Conservation (phyloP, 2,113 vertebrate species). For the Pluvianellus socialis region DNA sequence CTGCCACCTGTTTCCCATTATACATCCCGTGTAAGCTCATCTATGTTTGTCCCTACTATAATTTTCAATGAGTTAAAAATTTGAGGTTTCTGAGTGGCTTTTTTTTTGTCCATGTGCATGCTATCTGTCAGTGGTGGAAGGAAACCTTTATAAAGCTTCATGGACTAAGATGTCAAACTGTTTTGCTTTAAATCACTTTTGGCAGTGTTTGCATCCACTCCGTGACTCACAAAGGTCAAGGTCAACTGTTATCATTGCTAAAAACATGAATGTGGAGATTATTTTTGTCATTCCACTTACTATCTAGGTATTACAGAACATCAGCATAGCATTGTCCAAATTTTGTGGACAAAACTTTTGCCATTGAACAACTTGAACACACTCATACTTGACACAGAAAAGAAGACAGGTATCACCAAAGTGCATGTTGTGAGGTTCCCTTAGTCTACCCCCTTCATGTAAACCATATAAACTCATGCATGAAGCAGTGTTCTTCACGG, state of each 20-base stretch:
- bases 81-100: not conserved
- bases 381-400: not conserved
- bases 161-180: not conserved
- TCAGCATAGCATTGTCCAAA: not conserved
- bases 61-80: not conserved
- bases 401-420: not conserved
- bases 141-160: not conserved
- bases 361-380: not conserved
- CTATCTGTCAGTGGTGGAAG: not conserved
- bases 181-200: not conserved
- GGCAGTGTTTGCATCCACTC: not conserved
- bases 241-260: not conserved
- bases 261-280: not conserved
- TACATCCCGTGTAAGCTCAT: not conserved
- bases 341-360: not conserved
- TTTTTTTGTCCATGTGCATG: not conserved
- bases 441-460: not conserved
- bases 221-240: not conserved
- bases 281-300: not conserved
- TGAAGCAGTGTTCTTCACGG: not conserved
- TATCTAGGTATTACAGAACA: not conserved
- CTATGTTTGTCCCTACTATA: not conserved
- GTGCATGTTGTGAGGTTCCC: not conserved
- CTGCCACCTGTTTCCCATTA: not conserved
- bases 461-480: not conserved